A percentile compares a stretch with the other conserved stretches of the same genome.
Evolutionary conservation across 2,113 vertebrate species (phyloP).

Genomic region (Sphyrna mokarran): DNA sequence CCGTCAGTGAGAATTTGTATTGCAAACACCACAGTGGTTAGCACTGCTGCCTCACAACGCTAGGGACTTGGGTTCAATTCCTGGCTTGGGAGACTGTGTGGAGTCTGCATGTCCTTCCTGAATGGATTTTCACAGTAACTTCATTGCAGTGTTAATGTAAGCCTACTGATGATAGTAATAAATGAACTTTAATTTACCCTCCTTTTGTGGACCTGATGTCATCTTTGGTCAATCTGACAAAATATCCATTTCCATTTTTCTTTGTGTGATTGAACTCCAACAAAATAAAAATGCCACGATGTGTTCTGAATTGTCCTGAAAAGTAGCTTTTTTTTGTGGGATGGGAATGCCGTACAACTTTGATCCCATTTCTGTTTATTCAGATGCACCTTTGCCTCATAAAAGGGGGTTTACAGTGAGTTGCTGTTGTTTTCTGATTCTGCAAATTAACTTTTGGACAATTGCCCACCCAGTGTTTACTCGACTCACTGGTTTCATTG

Average conservation of each 20-base stretch:
- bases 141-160: too few relatives aligned
- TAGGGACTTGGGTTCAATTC: too few relatives aligned
- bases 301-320: not conserved
- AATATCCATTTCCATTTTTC: not conserved
- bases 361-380: not conserved
- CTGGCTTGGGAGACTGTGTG: too few relatives aligned
- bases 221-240: not conserved
- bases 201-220: not conserved
- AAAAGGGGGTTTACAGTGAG: not conserved
- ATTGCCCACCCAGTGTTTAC: not conserved
- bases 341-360: not conserved
- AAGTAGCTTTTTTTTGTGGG: not conserved
- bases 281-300: not conserved
- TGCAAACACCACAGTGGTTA: not conserved
- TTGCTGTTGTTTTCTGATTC: not conserved
- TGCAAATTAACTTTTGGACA: not conserved
- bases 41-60: too few relatives aligned
- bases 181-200: not conserved
- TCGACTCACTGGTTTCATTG: not conserved
- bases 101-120: too few relatives aligned
- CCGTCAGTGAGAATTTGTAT: not conserved
- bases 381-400: not conserved
- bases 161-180: too few relatives aligned
- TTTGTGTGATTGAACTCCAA: not conserved
- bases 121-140: too few relatives aligned